These are phyloP conservation scores for Chaetodon trifasciatus DNA, from an alignment of 2,797 vertebrate genomes.

Conservation along the genomic window DNA sequence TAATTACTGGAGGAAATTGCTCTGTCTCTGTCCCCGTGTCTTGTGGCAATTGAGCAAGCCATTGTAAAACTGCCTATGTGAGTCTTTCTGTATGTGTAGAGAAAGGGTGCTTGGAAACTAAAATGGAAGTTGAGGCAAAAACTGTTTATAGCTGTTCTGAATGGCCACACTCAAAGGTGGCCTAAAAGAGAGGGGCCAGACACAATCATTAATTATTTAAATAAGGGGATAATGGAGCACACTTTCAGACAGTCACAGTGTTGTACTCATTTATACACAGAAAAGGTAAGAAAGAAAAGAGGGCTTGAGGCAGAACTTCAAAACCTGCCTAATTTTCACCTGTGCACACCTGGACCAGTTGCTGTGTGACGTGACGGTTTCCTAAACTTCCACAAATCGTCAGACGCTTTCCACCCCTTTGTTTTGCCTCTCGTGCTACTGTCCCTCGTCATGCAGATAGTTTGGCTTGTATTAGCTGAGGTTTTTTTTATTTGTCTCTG, in stretches of 20 bases:
- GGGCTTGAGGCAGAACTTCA: background rate
- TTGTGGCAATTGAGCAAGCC: constrained; percentile 14
- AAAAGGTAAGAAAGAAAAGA: constrained; percentile 10
- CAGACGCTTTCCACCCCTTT: background rate
- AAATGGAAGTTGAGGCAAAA: background rate
- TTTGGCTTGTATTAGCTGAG: background rate
- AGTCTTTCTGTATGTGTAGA: background rate
- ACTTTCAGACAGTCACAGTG: background rate
- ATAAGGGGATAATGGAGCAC: background rate
- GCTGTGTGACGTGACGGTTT: background rate
- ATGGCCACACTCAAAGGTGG: background rate
- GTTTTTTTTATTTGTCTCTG: background rate
- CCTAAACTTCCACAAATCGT: background rate
- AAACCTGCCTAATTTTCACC: background rate
- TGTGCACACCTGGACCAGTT: background rate
- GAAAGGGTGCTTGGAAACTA: background rate
- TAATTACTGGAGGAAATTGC: constrained; percentile 52
- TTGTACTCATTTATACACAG: background rate
- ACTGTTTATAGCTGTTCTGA: background rate
- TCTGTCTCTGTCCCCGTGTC: constrained; percentile 22
- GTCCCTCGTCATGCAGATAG: background rate
- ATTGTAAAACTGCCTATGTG: background rate
- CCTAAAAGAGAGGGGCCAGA: constrained; percentile 4
- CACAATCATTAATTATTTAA: background rate
- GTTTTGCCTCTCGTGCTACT: background rate